Evolutionary conservation across 2,113 vertebrate genomes (phyloP), one percentile per base, ranked within the genome.

Genomic region (Pitta sordida): DNA sequence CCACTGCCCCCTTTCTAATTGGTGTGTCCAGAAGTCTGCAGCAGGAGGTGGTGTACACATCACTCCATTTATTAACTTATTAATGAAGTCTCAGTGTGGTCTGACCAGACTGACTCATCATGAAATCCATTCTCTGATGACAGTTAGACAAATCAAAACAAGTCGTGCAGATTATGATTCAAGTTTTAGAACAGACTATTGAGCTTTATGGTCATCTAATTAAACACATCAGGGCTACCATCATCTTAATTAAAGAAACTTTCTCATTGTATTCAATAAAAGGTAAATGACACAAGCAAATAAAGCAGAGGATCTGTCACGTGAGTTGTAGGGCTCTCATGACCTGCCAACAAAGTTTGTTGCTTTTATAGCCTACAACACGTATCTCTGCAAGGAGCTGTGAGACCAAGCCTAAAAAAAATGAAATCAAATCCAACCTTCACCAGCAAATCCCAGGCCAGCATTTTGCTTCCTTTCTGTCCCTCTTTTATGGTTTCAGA

Each of bases 121-220:
- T 53, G 77, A 86, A 41, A 94, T 75, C 53, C 62, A 59, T 94
- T 65, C 79, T 95, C 53, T 82, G 83, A 62, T 88, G 90, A 91
- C 95, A 86, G 60, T 51, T 86, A 90, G 88, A 79, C 85, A 91
- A 86, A 96, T 90, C 77, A 68, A 93, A 95, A 90, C 85, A 95
- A 94, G 55, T 19, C 67, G 36, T 32, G 80, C 14, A 67, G 37
- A 64, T 94, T 90, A 52, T 90, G 88, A 95, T 82, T 94, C 93
- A 95, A 58, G 24, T 86, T 69, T 84, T 46, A 84, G 77, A 86
- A 60, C 82, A 92, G 20, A 36, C 48, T 70, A 48, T 63, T 70
- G 67, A 90, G 59, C 30, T 94, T 91, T 92, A 75, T 9, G 39
- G 79, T 62, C 24, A 65, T 77, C 77, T 91, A 94, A 95, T 96